Conservation (phyloP, 2,888 invertebrate species). For the Saturnia japonica region DNA sequence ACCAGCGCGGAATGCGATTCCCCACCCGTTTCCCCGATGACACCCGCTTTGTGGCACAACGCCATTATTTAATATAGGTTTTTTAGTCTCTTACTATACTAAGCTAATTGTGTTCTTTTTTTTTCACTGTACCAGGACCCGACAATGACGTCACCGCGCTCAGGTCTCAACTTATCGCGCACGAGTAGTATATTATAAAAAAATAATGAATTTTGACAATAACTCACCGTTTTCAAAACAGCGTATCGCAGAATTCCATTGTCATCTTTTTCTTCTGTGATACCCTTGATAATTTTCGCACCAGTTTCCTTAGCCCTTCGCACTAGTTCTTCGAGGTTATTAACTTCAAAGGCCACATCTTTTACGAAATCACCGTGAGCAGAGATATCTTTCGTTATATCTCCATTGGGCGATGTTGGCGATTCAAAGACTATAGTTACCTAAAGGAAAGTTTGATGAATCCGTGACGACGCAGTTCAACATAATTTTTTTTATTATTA, state of each 20-base stretch:
- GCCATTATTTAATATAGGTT: too few species aligned
- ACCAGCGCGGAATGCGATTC: too few species aligned
- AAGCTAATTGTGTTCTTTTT: too few species aligned
- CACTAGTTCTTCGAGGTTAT: conserved; percentile 93
- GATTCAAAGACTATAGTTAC: conserved; percentile 96
- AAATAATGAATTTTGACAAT: too few species aligned
- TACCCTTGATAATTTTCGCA: conserved; percentile 89
- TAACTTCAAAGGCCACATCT: conserved; percentile 96
- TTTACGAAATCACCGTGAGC: conserved; percentile 98
- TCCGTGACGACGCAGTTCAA: neutral
- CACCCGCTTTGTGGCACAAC: too few species aligned
- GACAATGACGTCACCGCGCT: too few species aligned
- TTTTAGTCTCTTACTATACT: too few species aligned
- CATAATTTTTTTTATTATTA: neutral
- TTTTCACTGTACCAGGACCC: too few species aligned
- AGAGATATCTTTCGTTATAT: conserved; percentile 87
- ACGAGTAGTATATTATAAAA: too few species aligned
- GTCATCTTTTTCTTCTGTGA: conserved; percentile 93
- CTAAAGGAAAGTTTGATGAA: conserved; percentile 62
- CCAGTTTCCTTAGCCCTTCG: conserved; percentile 90
- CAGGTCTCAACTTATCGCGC: too few species aligned
- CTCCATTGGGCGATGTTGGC: conserved; percentile 86
- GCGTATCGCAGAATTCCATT: conserved; percentile 92
- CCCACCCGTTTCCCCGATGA: too few species aligned
- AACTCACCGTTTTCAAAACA: conserved; percentile 92